Conservation (phyloP, 2,113 vertebrate genomes). For the Hyaena hyaena region DNA sequence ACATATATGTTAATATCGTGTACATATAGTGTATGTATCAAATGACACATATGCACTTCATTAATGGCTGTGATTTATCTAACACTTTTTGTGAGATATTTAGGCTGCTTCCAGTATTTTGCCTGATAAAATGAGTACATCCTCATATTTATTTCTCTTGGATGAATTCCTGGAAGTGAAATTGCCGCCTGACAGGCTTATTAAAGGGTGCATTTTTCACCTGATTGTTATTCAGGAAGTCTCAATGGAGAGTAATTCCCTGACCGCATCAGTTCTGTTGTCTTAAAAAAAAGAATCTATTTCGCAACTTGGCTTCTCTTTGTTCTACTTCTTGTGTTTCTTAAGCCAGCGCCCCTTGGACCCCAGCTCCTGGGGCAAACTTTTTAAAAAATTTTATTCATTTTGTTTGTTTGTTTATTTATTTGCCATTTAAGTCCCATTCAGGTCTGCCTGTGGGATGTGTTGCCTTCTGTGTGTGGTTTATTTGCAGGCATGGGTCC, state of each 20-base stretch:
- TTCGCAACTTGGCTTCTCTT: neutral
- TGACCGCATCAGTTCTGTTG: neutral
- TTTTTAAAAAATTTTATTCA: too few species aligned
- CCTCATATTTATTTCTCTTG: neutral
- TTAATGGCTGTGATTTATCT: neutral
- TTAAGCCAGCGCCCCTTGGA: neutral
- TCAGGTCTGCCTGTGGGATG: neutral
- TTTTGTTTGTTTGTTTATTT: too few species aligned
- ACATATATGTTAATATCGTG: neutral
- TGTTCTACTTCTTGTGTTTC: neutral
- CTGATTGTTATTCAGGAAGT: slow-evolving; percentile 31
- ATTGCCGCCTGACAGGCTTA: neutral
- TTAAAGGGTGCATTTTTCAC: neutral
- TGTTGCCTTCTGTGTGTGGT: neutral
- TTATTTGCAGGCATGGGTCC: neutral
- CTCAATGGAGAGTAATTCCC: neutral
- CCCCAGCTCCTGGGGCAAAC: too few species aligned
- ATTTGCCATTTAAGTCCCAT: too few species aligned
- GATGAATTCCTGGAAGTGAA: slow-evolving; percentile 1
- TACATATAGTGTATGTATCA: neutral
- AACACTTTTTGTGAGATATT: neutral
- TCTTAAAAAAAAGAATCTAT: neutral
- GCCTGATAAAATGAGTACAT: neutral
- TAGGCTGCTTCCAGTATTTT: neutral
- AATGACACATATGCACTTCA: neutral